Evolutionary conservation across 2,888 invertebrate species (phyloP).

Genomic region (Pyrochroa serraticornis): DNA sequence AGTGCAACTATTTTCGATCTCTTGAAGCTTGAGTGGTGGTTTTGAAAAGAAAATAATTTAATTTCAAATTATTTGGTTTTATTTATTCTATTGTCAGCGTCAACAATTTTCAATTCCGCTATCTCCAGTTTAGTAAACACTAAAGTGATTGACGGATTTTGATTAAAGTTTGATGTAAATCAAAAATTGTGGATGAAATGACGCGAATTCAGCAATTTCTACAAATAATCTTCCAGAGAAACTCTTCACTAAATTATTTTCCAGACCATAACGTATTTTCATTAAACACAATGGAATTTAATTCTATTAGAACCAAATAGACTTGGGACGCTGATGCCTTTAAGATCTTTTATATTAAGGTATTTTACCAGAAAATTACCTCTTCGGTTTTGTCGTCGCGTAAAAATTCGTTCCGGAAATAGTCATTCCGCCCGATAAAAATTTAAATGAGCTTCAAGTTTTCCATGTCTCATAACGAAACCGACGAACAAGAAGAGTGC

Average conservation of each 20-base stretch:
- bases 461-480: background rate
- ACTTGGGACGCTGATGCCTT: background rate
- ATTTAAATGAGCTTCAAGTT: background rate
- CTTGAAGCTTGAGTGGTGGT: too few species aligned
- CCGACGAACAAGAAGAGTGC: slow-evolving; percentile 9
- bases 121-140: too few species aligned
- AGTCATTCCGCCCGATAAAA: background rate
- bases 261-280: slow-evolving; percentile 23
- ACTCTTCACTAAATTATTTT: slow-evolving; percentile 15
- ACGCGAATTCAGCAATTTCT: too few species aligned
- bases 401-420: background rate
- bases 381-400: too few species aligned
- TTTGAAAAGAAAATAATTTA: too few species aligned
- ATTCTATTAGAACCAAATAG: slow-evolving; percentile 12
- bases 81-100: too few species aligned
- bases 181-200: too few species aligned
- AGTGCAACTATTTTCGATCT: too few species aligned
- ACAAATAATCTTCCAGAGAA: slow-evolving; percentile 12
- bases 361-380: background rate
- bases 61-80: too few species aligned
- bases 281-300: slow-evolving; percentile 20
- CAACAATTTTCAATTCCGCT: too few species aligned
- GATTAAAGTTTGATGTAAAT: too few species aligned
- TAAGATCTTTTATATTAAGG: slow-evolving; percentile 7
- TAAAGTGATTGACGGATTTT: too few species aligned